phyloP scores from a whole-genome alignment of 2,113 vertebrate species.

The Oncorhynchus clarkii region DNA sequence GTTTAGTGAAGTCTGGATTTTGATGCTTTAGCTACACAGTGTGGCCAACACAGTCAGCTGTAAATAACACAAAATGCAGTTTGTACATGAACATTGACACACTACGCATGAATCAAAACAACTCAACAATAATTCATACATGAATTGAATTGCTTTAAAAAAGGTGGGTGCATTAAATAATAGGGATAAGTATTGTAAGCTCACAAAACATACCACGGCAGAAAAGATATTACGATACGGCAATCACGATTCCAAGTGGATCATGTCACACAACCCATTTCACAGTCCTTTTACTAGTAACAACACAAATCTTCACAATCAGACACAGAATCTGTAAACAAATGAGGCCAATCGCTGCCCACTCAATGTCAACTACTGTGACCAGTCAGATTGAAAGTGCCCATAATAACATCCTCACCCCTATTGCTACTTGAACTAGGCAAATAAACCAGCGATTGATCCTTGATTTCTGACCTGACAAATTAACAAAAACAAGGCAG shows the following conservation, averaged over 20 bases:
- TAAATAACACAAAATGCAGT: no score
- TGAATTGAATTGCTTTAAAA: no score
- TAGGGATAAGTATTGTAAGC: no score
- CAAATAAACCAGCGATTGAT: conserved; percentile 58
- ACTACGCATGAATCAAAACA: no score
- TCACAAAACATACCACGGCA: no score
- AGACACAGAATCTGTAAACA: background rate
- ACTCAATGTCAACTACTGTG: conserved; percentile 14
- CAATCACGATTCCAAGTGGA: no score
- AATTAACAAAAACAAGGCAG: conserved; percentile 55
- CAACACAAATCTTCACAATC: background rate
- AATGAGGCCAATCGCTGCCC: background rate
- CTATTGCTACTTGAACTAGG: conserved; percentile 30
- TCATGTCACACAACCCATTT: no score
- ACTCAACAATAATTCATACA: no score
- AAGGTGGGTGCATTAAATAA: no score
- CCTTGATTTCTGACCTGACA: conserved; percentile 32
- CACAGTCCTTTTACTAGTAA: no score
- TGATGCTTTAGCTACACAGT: background rate
- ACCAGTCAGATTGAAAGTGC: conserved; percentile 5
- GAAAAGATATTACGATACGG: no score
- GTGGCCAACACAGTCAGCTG: background rate
- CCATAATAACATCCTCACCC: conserved; percentile 42
- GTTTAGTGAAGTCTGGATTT: conserved; percentile 16
- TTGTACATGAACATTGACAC: no score